Conservation (phyloP, 2,888 invertebrate species). For the Diogma glabrata region DNA sequence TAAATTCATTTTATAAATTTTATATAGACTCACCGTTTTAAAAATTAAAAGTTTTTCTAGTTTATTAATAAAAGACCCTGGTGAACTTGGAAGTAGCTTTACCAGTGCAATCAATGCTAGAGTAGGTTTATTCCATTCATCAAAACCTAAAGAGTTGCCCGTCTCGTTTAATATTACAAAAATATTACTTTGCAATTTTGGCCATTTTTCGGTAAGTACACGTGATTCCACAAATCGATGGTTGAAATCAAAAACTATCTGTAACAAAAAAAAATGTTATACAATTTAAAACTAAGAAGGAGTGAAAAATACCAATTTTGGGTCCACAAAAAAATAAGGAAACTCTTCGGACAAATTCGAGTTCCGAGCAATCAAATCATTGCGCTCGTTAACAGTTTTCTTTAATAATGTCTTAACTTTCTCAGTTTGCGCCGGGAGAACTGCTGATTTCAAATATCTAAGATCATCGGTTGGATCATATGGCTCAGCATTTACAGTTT, state of each 20-base stretch:
- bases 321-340: not conserved
- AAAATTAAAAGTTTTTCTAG: not conserved
- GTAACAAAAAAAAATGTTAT: not conserved
- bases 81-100: not conserved
- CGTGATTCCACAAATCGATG: not conserved
- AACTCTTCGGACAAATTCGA: not conserved
- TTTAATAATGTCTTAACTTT: not conserved
- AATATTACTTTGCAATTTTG: not conserved
- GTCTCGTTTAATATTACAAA: not conserved
- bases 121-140: not conserved
- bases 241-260: not conserved
- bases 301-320: not conserved
- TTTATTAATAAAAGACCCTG: not conserved
- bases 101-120: not conserved
- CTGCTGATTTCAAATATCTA: not conserved
- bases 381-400: not conserved
- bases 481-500: not conserved
- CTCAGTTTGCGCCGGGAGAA: not conserved
- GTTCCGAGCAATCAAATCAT: not conserved
- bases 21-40: not conserved
- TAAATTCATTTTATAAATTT: not conserved
- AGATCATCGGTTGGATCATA: not conserved
- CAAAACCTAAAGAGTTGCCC: not conserved
- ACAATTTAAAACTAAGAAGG: not conserved
- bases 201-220: not conserved